These are phyloP conservation scores for Pilophorus perplexus DNA, from an alignment of 2,888 invertebrate genomes.

Conservation along the genomic window DNA sequence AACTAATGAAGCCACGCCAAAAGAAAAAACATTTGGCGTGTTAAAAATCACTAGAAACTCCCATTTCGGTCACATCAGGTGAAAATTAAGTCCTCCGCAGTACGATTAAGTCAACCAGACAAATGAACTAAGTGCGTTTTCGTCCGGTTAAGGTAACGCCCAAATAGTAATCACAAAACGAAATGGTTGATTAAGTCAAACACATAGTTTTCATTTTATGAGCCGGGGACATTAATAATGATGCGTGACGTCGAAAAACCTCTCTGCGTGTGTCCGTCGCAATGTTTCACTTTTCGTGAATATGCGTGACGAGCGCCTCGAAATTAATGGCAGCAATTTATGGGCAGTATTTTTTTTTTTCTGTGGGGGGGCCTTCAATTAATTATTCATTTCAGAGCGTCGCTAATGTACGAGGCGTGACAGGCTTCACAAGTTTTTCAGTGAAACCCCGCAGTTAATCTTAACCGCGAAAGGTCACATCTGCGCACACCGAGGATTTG, in stretches of 20 bases:
- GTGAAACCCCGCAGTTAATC: neutral
- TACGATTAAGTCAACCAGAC: neutral
- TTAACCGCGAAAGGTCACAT: no score
- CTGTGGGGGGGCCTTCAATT: conserved; percentile 2
- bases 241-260: conserved; percentile 20
- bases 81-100: no score
- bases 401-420: conserved; percentile 14
- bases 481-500: no score
- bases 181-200: conserved; percentile 11
- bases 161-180: neutral
- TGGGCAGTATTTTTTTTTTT: conserved; percentile 3
- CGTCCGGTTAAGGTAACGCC: conserved; percentile 1
- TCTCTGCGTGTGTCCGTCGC: conserved; percentile 20
- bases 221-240: neutral
- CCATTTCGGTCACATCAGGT: no score
- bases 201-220: neutral
- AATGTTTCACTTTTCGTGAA: conserved; percentile 9
- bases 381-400: conserved; percentile 16
- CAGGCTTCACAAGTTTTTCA: neutral
- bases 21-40: no score
- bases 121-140: conserved; percentile 4
- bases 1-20: no score
- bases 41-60: no score
- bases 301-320: conserved; percentile 30
- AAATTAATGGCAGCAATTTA: conserved; percentile 21